Conservation (phyloP, 2,888 invertebrate genomes). For the Sepioteuthis lessoniana region DNA sequence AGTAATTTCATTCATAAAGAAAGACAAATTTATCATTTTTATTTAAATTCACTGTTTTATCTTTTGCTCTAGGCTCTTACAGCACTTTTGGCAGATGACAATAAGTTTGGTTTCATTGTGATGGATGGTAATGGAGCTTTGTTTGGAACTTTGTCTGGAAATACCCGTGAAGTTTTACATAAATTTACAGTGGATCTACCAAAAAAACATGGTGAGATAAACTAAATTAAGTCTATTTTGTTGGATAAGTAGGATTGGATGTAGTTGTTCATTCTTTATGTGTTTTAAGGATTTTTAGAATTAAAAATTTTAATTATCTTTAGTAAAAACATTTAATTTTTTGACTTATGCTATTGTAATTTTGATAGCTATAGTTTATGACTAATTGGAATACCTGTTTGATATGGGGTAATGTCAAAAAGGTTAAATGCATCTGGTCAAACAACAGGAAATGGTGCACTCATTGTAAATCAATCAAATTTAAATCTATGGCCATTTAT, state of each 20-base stretch:
- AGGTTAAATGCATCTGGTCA: neutral
- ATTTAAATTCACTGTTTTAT: neutral
- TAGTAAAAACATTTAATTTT: no score
- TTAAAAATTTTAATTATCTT: neutral
- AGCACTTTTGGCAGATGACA: slow-evolving; percentile 97
- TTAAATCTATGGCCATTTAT: neutral
- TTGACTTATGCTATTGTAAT: neutral
- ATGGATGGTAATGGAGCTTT: slow-evolving; percentile 99
- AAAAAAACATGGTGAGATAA: slow-evolving; percentile 94
- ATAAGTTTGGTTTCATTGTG: slow-evolving; percentile 99
- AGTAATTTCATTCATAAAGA: neutral
- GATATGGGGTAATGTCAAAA: neutral
- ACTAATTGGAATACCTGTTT: neutral
- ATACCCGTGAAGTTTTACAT: slow-evolving; percentile 92
- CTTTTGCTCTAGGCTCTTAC: slow-evolving; percentile 84
- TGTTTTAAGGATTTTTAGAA: neutral
- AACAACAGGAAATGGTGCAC: neutral
- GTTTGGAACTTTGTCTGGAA: slow-evolving; percentile 98
- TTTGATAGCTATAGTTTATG: neutral
- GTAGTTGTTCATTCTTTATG: neutral
- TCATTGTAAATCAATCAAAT: neutral
- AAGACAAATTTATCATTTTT: neutral
- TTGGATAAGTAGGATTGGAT: neutral
- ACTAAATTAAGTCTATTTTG: neutral
- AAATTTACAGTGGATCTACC: slow-evolving; percentile 98